These are phyloP conservation scores for Protaetia brevitarsis DNA, from an alignment of 1,140 invertebrate genomes.

Conservation along the genomic window DNA sequence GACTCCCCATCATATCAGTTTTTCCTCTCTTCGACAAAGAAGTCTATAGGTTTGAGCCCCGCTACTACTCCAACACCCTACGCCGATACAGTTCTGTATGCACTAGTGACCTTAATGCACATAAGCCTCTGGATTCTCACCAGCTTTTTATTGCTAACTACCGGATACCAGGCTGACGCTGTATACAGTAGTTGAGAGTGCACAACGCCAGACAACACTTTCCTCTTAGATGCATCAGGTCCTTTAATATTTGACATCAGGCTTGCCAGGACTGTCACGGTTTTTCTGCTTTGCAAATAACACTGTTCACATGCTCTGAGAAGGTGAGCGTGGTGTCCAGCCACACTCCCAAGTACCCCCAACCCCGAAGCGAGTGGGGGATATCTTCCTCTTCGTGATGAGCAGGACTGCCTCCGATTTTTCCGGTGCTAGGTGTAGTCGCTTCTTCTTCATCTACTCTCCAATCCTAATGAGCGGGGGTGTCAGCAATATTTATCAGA, in stretches of 20 bases:
- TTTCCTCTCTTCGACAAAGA: slow-evolving; percentile 22
- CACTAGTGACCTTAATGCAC: background rate
- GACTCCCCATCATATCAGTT: background rate
- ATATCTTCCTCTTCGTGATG: no score
- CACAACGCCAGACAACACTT: background rate
- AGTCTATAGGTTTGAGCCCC: background rate
- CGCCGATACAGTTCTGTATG: background rate
- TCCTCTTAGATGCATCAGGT: background rate
- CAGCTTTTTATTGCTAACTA: background rate
- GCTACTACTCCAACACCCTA: background rate
- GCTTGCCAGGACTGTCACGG: background rate
- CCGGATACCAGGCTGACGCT: background rate
- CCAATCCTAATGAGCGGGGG: no score
- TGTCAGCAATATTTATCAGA: no score
- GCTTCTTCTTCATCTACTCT: no score
- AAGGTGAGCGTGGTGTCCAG: background rate
- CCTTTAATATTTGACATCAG: background rate
- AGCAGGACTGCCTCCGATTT: no score
- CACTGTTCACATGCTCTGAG: background rate
- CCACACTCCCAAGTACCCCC: background rate
- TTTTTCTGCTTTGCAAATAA: background rate
- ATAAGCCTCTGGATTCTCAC: background rate
- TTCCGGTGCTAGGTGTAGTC: no score
- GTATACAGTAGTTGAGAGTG: background rate
- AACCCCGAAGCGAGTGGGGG: no score